Base-by-base conservation (phyloP, 1,140 invertebrate species). In the Drosophila kanapiae region DNA sequence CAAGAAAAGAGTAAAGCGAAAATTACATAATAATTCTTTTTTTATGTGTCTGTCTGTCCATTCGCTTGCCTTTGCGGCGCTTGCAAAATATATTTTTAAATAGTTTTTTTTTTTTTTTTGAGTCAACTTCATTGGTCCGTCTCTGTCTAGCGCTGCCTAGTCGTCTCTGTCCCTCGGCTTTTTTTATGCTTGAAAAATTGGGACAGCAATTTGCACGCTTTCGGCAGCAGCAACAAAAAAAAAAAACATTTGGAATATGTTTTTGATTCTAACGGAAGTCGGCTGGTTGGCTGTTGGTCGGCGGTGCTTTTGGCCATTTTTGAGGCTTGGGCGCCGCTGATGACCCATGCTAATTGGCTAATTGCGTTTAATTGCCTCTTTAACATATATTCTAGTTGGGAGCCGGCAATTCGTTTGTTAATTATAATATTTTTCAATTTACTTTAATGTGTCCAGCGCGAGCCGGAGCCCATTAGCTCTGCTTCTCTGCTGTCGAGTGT, bases 151-250 rank as follows among this genome's bases (percentile, higher is more conserved):
- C 38, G 27, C 57, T 31, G 62, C 65, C 45, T 47, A 29, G 38
- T 29, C 31, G 72, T 64, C 57, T 59, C 49, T 33, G 18, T 57
- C 57, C 59, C 63, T 78, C 43, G 45, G 48, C 64, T 88, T 87
- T 81, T 87, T 90, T 90, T 90, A 90, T 90, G 85, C 67, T 90
- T 90, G 78, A 90, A 90, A 90, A 88, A 90, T 90, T 90, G 85
- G 85, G 81, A 90, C 85, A 90, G 68, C 85, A 72, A 79, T 90
- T 90, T 85, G 85, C 85, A 90, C 81, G 83, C 72, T 87, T 48
- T 80, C 49, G 70, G 63, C 69, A 47, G 70, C 70, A 71, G 70
- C 35, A 54, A 74, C 43, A 77, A 57, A 23, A 23, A 23, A 23
- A 77, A 60, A 64, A 63, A 58, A 65, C 57, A 68, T 68, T 82